Base-by-base conservation (phyloP, 2,113 vertebrate species). In the Phylloscopus trochiloides region DNA sequence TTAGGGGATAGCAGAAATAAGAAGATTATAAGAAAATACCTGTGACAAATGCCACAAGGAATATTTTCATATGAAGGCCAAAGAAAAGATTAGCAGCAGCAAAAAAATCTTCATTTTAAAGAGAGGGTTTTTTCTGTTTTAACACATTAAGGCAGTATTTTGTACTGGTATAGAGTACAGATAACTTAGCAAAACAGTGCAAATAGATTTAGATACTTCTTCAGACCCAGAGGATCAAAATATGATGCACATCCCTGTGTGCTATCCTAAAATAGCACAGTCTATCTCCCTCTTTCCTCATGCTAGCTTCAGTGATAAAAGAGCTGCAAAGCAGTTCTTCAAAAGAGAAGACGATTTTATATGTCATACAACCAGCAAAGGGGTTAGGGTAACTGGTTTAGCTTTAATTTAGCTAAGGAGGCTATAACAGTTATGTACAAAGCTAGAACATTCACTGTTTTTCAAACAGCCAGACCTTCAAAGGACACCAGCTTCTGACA, bases 21-120 rank as follows among this genome's bases (percentile, higher is more conserved):
- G 61, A 90, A 79, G 50, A 97, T 87, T 78, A 34, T 73, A 91
- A 80, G 19, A 92, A 97, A 97, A 76, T 38, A 81, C 20, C 36
- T 77, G 21, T 76, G 52, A 88, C 17, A 82, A 93, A 82, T 48
- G 32, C 9, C 14, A 45, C 5, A 19, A 76, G 21, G 36, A 72
- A 52, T 86, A 65, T 78, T 85, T 68, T 67, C 40, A 45, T 43
- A 90, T 63, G 73, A 61, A 21, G 15, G 17, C 52, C 29, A 80
- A 63, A 85, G 59, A 57, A 66, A 85, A 57, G 7, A 61, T 43
- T 59, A 58, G 5, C 26, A 62, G n/a, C 21, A 28, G 19, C 3
- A 75, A 40, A 38, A 66, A 38, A 58, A 57, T 43, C 9, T 38
- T 40, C 25, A 68, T 94, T 96, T 92, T 54, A 50, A 73, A 91